phyloP scores from a whole-genome alignment of 2,888 invertebrate genomes.

The Busseola fusca region DNA sequence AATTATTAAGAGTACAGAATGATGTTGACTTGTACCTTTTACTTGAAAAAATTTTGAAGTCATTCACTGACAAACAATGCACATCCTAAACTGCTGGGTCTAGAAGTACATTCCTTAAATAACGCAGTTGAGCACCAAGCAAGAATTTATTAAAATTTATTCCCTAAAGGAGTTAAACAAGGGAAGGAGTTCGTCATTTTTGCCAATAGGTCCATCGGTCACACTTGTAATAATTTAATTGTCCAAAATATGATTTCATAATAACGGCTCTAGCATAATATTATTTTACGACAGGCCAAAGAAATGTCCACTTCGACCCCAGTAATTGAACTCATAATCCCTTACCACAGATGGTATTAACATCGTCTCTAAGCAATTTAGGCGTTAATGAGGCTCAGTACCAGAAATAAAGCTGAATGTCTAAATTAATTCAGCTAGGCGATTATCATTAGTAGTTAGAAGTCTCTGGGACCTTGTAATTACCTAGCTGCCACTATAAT shows the following conservation, averaged over 20 bases:
- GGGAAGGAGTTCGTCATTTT: background rate
- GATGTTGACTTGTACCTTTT: background rate
- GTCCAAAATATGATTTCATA: background rate
- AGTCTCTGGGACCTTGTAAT: constrained; percentile 12
- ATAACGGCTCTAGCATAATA: background rate
- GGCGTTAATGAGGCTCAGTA: constrained; percentile 3
- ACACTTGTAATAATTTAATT: background rate
- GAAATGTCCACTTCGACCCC: background rate
- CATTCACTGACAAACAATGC: background rate
- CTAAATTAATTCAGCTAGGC: constrained; percentile 34
- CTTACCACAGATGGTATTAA: constrained; percentile 20
- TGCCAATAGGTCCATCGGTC: background rate
- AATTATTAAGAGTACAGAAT: background rate
- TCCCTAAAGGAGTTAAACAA: background rate
- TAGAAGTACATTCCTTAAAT: background rate
- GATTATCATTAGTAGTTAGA: constrained; percentile 25
- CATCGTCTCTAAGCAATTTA: constrained; percentile 15
- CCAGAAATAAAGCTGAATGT: constrained; percentile 28
- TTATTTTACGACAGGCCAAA: background rate
- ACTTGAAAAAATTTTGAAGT: background rate
- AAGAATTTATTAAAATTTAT: background rate
- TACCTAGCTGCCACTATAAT: constrained; percentile 17
- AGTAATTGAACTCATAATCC: constrained; percentile 23
- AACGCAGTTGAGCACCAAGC: background rate
- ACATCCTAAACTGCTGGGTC: background rate